These are phyloP conservation scores for Furcifer pardalis DNA, from an alignment of 2,797 vertebrate species.

Conservation along the genomic window DNA sequence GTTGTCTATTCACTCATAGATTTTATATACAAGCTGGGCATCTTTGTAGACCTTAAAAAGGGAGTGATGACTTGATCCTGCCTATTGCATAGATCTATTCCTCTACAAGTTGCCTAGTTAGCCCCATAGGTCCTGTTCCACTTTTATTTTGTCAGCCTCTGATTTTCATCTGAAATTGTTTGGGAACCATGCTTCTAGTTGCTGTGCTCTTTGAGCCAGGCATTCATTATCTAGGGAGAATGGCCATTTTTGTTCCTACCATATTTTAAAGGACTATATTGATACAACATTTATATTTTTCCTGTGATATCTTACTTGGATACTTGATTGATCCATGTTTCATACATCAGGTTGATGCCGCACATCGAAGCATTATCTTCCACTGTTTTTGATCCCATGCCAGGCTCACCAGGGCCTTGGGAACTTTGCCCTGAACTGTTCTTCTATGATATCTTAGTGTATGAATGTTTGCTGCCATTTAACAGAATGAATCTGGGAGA, in stretches of 20 bases:
- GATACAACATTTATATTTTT: constrained; percentile 30
- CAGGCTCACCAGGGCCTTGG: too few relatives aligned
- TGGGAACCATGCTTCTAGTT: constrained; percentile 43
- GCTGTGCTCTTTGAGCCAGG: constrained; percentile 13
- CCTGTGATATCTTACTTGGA: neutral
- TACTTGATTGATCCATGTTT: too few relatives aligned
- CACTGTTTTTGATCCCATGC: too few relatives aligned
- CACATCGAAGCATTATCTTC: too few relatives aligned
- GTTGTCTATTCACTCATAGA: constrained; percentile 59
- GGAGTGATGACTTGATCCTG: constrained; percentile 38
- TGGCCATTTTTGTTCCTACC: constrained; percentile 10
- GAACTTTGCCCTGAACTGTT: too few relatives aligned
- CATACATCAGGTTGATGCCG: too few relatives aligned
- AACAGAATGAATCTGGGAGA: neutral
- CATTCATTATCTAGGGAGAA: constrained; percentile 19
- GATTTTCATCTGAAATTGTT: constrained; percentile 42
- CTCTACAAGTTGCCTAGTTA: constrained; percentile 27
- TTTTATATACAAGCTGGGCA: constrained; percentile 50
- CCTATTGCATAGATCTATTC: constrained; percentile 41
- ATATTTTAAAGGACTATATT: constrained; percentile 28
- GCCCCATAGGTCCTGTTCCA: constrained; percentile 17
- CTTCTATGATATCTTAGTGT: neutral
- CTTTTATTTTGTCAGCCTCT: constrained; percentile 18
- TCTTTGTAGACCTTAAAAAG: constrained; percentile 64
- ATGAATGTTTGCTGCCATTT: constrained; percentile 23